phyloP scores from a whole-genome alignment of 1,140 invertebrate species.

The Drosophila virilis region DNA sequence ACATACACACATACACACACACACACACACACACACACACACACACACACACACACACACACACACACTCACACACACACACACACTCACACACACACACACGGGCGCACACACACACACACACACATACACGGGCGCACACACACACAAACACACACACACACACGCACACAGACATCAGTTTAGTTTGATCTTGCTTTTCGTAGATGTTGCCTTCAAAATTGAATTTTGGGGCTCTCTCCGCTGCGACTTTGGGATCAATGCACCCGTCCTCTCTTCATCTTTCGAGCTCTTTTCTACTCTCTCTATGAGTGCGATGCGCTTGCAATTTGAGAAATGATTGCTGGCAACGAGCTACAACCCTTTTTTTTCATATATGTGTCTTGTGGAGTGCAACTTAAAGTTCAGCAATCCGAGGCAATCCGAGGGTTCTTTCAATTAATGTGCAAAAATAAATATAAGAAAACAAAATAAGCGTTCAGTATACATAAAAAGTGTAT shows the following conservation, averaged over 20 bases:
- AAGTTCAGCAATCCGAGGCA: not conserved
- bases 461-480: not conserved
- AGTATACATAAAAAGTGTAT: constrained; percentile 4
- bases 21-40: too few relatives aligned
- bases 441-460: not conserved
- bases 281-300: not conserved
- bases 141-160: constrained; percentile 15
- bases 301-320: constrained; percentile 9
- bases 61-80: constrained; percentile 20
- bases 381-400: not conserved
- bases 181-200: constrained; percentile 17
- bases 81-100: constrained; percentile 21
- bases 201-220: constrained; percentile 33
- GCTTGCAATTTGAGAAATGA: constrained; percentile 26
- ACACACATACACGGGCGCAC: not conserved
- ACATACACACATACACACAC: too few relatives aligned
- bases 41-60: not conserved
- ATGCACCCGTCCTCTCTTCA: constrained; percentile 43
- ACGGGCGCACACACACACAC: not conserved
- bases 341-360: constrained; percentile 12
- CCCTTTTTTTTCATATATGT: not conserved
- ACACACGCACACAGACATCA: not conserved
- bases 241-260: constrained; percentile 50
- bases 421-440: constrained; percentile 16
- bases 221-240: constrained; percentile 31